phyloP scores from a whole-genome alignment of 2,888 invertebrate species.

The Lasioglossum leucozonium region DNA sequence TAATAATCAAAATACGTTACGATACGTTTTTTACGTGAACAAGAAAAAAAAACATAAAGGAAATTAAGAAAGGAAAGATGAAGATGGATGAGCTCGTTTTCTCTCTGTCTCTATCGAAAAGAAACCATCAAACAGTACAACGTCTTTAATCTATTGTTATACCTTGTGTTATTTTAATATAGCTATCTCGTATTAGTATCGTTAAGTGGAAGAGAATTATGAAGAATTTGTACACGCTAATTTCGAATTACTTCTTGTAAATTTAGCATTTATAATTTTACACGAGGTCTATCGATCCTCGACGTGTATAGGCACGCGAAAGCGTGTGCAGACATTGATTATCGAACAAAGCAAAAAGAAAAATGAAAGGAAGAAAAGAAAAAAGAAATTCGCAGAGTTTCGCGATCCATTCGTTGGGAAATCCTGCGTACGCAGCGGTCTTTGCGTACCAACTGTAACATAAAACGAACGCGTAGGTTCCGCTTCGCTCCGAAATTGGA shows the following conservation, averaged over 20 bases:
- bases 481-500: slow-evolving; percentile 25
- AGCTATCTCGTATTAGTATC: slow-evolving; percentile 54
- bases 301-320: neutral
- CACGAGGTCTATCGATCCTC: slow-evolving; percentile 2
- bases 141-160: slow-evolving; percentile 62
- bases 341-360: neutral
- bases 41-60: slow-evolving; percentile 14
- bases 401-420: slow-evolving; percentile 20
- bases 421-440: neutral
- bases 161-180: slow-evolving; percentile 65
- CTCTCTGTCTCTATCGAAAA: slow-evolving; percentile 6
- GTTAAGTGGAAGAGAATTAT: slow-evolving; percentile 45
- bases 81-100: neutral
- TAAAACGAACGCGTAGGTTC: slow-evolving; percentile 15
- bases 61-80: slow-evolving; percentile 9
- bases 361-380: neutral
- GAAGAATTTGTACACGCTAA: slow-evolving; percentile 50
- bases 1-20: slow-evolving; percentile 68
- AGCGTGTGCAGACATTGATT: neutral
- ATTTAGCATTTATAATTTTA: slow-evolving; percentile 61
- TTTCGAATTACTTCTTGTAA: slow-evolving; percentile 47
- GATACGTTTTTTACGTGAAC: slow-evolving; percentile 59
- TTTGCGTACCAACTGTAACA: slow-evolving; percentile 16
- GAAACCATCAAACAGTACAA: slow-evolving; percentile 64
- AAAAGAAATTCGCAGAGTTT: slow-evolving; percentile 1